phyloP scores from a whole-genome alignment of 2,113 vertebrate species.

The Gracilinanus agilis region DNA sequence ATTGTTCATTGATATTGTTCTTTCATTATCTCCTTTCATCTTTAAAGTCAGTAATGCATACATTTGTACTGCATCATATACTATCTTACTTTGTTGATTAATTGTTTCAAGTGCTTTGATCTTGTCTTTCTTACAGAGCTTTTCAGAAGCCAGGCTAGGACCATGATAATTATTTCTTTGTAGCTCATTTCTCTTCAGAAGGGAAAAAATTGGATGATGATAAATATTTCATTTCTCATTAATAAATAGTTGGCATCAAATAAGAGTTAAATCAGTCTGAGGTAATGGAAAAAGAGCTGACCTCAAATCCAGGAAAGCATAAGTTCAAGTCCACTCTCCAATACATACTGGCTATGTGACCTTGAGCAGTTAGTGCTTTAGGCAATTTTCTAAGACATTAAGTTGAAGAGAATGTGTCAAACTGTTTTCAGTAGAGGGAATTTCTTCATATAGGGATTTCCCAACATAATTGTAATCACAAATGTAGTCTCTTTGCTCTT shows the following conservation, averaged over 20 bases:
- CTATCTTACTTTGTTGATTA: not conserved
- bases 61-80: not conserved
- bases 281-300: not conserved
- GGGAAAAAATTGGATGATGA: not conserved
- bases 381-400: not conserved
- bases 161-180: not conserved
- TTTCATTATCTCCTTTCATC: not conserved
- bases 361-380: not conserved
- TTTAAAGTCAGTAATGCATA: not conserved
- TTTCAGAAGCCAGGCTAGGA: not conserved
- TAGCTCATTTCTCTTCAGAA: not conserved
- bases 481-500: not conserved
- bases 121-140: not conserved
- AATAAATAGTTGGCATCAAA: not conserved
- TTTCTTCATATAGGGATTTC: not conserved
- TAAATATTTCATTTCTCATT: not conserved
- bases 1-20: not conserved
- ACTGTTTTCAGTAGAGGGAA: not conserved
- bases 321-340: not conserved
- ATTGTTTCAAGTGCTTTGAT: not conserved
- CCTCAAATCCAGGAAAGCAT: not conserved
- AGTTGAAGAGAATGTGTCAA: not conserved
- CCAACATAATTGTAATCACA: not conserved
- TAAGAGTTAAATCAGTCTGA: not conserved
- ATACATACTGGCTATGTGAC: not conserved